A percentile compares a stretch with the other conserved stretches of the same genome.
Evolutionary conservation across 1,140 invertebrate species (phyloP).

Genomic region (Philopotamus ludificatus): DNA sequence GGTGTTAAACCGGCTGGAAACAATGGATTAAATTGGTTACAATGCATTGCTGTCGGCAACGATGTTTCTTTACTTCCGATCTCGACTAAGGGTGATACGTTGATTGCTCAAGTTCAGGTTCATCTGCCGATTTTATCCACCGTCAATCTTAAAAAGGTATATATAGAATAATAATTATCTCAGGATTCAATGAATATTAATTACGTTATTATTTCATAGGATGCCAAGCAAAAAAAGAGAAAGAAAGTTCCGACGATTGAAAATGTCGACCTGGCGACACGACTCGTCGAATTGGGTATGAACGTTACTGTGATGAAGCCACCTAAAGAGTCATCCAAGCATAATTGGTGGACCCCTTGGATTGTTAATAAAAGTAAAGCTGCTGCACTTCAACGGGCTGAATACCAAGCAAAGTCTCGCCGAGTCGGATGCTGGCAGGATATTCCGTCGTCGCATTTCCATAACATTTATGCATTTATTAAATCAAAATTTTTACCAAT

Average conservation of each 20-base stretch:
- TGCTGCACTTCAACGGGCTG: conserved; percentile 18
- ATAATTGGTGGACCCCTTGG: conserved; percentile 28
- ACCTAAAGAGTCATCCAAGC: background rate
- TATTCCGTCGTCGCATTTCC: conserved; percentile 8
- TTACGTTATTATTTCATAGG: conserved; percentile 3
- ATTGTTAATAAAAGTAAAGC: background rate
- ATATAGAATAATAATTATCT: conserved; percentile 6
- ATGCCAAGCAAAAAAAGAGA: conserved; percentile 16
- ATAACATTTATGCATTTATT: background rate
- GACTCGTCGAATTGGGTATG: conserved; percentile 33
- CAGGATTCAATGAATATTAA: background rate
- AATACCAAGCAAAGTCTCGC: conserved; percentile 19
- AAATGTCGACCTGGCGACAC: conserved; percentile 24
- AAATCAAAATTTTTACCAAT: too few relatives aligned
- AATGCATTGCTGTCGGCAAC: conserved; percentile 30
- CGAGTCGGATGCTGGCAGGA: conserved; percentile 34
- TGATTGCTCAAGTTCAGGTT: conserved; percentile 31
- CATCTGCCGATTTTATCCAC: conserved; percentile 21
- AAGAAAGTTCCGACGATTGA: conserved; percentile 23
- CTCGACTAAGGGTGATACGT: conserved; percentile 4
- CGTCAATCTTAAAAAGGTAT: background rate
- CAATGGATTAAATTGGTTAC: conserved; percentile 36
- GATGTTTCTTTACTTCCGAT: conserved; percentile 26
- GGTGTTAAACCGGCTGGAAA: conserved; percentile 34
- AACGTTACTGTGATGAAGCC: conserved; percentile 13